These are phyloP conservation scores for Lacerta agilis DNA, from an alignment of 2,797 vertebrate genomes.

Conservation along the genomic window DNA sequence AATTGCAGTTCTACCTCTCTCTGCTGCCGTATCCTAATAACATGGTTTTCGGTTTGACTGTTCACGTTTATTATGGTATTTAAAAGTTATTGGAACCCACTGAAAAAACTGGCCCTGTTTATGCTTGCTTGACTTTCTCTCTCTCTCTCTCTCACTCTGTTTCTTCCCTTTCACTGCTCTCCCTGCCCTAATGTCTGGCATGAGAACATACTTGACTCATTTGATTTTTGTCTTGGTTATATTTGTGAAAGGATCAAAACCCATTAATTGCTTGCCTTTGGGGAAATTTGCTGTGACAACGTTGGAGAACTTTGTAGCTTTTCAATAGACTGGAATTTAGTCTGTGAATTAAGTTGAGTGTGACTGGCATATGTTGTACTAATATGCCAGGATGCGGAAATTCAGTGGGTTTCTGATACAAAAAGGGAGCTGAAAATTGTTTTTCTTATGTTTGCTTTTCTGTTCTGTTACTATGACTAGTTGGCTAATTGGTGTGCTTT, in stretches of 20 bases:
- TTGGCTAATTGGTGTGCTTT: conserved; percentile 4
- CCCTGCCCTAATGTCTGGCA: too few species aligned
- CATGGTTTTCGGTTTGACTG: neutral
- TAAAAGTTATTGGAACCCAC: neutral
- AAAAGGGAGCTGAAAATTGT: neutral
- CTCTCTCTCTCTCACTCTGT: neutral
- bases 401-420: neutral
- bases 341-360: neutral
- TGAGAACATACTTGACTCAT: neutral
- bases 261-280: conserved; percentile 1
- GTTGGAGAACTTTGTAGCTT: neutral
- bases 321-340: neutral
- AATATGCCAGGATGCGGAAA: neutral
- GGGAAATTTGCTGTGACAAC: neutral
- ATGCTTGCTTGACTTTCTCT: neutral
- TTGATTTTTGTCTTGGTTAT: neutral
- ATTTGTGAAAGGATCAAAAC: neutral
- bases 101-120: neutral
- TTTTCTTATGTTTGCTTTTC: neutral
- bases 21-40: neutral
- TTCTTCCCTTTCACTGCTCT: too few species aligned
- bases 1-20: neutral
- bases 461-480: neutral
- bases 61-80: neutral
- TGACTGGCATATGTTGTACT: neutral